phyloP scores from a whole-genome alignment of 1,140 invertebrate genomes.

The Holcopasites calliopsidis region DNA sequence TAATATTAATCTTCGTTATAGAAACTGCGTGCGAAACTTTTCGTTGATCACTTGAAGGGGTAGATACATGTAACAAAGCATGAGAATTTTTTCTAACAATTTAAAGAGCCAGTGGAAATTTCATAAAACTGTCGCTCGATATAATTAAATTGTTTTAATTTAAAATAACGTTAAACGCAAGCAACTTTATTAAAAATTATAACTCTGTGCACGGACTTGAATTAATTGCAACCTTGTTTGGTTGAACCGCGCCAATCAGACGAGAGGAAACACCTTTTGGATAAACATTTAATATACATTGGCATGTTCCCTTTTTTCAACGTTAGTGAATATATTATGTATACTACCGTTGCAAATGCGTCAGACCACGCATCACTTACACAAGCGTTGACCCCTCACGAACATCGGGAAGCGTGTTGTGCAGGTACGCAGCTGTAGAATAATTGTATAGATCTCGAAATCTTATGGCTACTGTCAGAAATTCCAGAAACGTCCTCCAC shows the following conservation, averaged over 20 bases:
- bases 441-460: conserved; percentile 13
- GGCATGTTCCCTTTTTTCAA: conserved; percentile 2
- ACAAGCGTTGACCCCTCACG: conserved; percentile 14
- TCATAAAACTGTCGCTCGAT: too few relatives aligned
- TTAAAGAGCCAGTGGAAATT: too few relatives aligned
- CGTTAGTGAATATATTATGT: background rate
- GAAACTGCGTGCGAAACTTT: too few relatives aligned
- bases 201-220: background rate
- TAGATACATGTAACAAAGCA: too few relatives aligned
- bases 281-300: conserved; percentile 3
- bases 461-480: background rate
- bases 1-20: too few relatives aligned
- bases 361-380: conserved; percentile 16
- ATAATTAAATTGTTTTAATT: too few relatives aligned
- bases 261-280: background rate
- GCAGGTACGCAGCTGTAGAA: conserved; percentile 5
- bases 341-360: conserved; percentile 11
- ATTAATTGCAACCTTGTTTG: background rate
- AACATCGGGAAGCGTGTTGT: conserved; percentile 12
- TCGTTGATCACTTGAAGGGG: too few relatives aligned
- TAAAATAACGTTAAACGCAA: too few relatives aligned
- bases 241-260: background rate
- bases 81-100: too few relatives aligned
- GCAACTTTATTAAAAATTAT: background rate
- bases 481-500: background rate